Base-by-base conservation (phyloP, 1,140 invertebrate species). In the Camponotus floridanus region DNA sequence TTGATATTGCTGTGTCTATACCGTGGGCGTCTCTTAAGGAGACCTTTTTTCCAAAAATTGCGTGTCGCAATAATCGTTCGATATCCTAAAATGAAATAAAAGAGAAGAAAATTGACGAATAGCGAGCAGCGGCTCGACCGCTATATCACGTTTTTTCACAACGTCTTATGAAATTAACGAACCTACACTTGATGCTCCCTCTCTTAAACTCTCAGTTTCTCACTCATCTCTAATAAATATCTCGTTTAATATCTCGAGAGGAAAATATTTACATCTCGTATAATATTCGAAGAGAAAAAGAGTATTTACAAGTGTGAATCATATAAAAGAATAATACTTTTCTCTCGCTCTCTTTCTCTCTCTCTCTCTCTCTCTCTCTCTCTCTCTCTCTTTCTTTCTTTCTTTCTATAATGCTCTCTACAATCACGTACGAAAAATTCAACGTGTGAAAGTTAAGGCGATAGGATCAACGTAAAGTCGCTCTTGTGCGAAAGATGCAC, bases 271-370 rank as follows among this genome's bases (percentile, higher is more conserved):
- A 83, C 79, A 83, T 57, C 33, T 51, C 13, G 45, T 67, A 31
- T 73, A 48, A 18, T 51, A 55, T 48, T 79, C 31, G 51, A 73
- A 62, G 55, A 83, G 79, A 83, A 48, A 33, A 83, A 74, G 68
- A 74, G 26, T 81, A 83, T 83, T 61, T 83, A 74, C 79, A 83
- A 51, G 79, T 74, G 68, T 74, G 79, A 74, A 74, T 8, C 31
- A 83, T 83, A 74, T 83, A 74, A 83, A 83, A 83, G 79, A 83
- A 83, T 74, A 83, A 73, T 48, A 57, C 42, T 74, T 48, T 36
- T 59, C 33, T 73, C n/a, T 45, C 8, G 3, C 42, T 45, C 42
- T 51, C 48, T 55, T 3, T 39, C 36, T 39, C 36, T 39, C 36
- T 39, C 36, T 3, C 13, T 45, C 8, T 45, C 9, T 45, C 42